Conservation (phyloP, 2,888 invertebrate species). For the Arenicola marina region DNA sequence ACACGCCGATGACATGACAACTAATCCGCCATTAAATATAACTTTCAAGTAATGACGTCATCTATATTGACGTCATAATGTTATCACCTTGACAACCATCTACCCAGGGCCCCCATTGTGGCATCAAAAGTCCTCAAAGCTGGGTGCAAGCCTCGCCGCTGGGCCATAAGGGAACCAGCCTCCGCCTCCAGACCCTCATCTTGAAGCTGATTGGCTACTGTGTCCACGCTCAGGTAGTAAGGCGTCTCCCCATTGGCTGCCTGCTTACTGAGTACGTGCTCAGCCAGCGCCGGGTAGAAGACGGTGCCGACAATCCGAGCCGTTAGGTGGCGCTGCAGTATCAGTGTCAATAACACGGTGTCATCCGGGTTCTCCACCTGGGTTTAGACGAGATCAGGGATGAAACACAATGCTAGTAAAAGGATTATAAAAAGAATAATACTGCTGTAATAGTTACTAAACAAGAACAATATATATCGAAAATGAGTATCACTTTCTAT, state of each 20-base stretch:
- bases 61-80: too few species aligned
- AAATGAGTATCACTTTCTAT: too few species aligned
- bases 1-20: too few species aligned
- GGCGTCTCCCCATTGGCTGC: slow-evolving; percentile 11
- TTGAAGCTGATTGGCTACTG: slow-evolving; percentile 42
- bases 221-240: slow-evolving; percentile 25
- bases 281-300: slow-evolving; percentile 41
- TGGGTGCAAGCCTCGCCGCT: slow-evolving; percentile 45
- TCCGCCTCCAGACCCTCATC: slow-evolving; percentile 46
- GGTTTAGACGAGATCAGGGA: too few species aligned
- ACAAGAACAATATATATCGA: too few species aligned
- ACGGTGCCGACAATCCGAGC: slow-evolving; percentile 40
- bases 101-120: slow-evolving; percentile 33
- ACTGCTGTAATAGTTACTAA: too few species aligned
- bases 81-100: slow-evolving; percentile 23
- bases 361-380: slow-evolving; percentile 14
- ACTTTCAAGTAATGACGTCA: too few species aligned
- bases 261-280: slow-evolving; percentile 25
- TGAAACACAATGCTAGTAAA: too few species aligned
- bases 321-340: slow-evolving; percentile 43
- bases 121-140: slow-evolving; percentile 49
- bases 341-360: slow-evolving; percentile 40
- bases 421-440: too few species aligned
- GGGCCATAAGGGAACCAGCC: slow-evolving; percentile 47
- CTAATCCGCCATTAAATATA: too few species aligned